Evolutionary conservation across 2,888 invertebrate species (phyloP), one percentile per base, ranked within the genome.

Genomic region (Globia sparganii): DNA sequence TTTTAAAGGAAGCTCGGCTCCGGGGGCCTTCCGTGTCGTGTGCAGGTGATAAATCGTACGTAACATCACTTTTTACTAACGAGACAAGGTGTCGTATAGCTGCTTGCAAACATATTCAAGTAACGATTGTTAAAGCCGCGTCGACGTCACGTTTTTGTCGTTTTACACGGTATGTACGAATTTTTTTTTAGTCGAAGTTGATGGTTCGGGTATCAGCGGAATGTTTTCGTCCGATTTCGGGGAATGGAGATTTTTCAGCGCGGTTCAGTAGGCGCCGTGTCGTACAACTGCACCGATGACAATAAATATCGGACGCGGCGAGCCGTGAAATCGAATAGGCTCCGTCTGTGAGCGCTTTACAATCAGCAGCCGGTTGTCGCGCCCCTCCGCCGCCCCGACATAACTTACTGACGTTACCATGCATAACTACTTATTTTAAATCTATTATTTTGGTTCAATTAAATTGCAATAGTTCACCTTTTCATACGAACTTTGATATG

Each of bases 281-380:
- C 96, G 95, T 96, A 95, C 95, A 94, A 96, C 94, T 96, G 95
- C 95, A 96, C 95, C 96, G 96, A 96, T 96, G 96, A 96, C 96
- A 96, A 96, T 96, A 96, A 96, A 96, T 96, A 96, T 96, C 95
- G 94, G 91, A 91, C 92, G 96, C 96, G 95, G 92, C 95, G 95
- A 96, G 96, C 95, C 96, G 95, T 96, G 96, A 96, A 96, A 96
- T 96, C 96, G 96, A 96, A 96, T 96, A 96, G 96, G 96, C 96
- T 96, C 94, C 96, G 95, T 95, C 95, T 96, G 96, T 95, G 96
- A 96, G 94, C 95, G 95, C 94, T 96, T 96, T 96, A 96, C 96
- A 96, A 96, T 96, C 96, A 96, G 95, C 96, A 94, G 95, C 92
- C 93, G 94, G 92, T 94, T 94, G 95, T 95, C 95, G 95, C 92